phyloP scores from a whole-genome alignment of 1,140 invertebrate genomes.

The Pteromalus puparum region DNA sequence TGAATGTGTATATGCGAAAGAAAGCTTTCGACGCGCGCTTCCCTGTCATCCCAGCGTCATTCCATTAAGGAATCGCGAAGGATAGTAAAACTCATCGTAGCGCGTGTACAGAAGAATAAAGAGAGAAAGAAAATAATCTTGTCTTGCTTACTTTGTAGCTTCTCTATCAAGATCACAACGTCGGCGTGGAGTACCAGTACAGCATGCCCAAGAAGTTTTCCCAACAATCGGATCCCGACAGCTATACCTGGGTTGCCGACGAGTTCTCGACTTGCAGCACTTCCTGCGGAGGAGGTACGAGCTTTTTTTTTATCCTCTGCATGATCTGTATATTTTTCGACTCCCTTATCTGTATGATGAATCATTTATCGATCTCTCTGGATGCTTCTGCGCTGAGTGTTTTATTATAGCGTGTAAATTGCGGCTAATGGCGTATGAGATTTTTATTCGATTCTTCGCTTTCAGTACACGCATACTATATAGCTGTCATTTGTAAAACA shows the following conservation, averaged over 20 bases:
- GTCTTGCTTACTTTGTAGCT: slow-evolving; percentile 77
- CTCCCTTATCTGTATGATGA: too few species aligned
- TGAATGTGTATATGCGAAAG: not conserved
- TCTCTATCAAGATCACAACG: slow-evolving; percentile 89
- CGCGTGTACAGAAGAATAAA: not conserved
- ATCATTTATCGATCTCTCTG: too few species aligned
- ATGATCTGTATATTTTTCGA: too few species aligned
- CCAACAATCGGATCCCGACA: slow-evolving; percentile 80
- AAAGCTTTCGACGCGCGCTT: not conserved
- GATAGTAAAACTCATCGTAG: not conserved
- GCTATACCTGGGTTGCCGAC: slow-evolving; percentile 87
- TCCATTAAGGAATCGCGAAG: not conserved
- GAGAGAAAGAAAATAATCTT: not conserved
- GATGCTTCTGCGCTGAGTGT: too few species aligned
- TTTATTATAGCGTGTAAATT: too few species aligned
- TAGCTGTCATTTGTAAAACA: too few species aligned
- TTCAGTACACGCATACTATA: too few species aligned
- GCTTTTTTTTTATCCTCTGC: not conserved
- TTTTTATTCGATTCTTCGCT: too few species aligned
- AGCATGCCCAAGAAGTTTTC: slow-evolving; percentile 87
- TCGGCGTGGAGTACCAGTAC: slow-evolving; percentile 93
- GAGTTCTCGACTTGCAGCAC: slow-evolving; percentile 88
- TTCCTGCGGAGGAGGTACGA: slow-evolving; percentile 89
- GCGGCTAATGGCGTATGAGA: too few species aligned
- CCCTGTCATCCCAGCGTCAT: not conserved